phyloP scores from a whole-genome alignment of 2,113 vertebrate genomes.

The Trematomus loennbergii region DNA sequence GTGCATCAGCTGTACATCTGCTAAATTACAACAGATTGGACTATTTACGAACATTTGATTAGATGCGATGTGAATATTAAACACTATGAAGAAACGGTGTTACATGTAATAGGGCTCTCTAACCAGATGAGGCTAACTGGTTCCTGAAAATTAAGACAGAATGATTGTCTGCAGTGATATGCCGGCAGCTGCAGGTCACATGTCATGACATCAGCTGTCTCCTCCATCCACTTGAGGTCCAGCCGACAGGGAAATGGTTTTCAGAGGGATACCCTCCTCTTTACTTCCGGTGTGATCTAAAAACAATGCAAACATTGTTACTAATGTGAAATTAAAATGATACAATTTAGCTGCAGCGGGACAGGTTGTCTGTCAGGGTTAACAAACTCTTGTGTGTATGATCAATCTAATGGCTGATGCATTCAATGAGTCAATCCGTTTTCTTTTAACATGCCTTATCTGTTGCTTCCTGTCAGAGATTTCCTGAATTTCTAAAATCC shows the following conservation, averaged over 20 bases:
- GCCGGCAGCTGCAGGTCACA: constrained; percentile 7
- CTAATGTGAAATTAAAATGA: not conserved
- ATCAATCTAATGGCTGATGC: not conserved
- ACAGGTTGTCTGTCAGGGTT: not conserved
- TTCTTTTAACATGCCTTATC: not conserved
- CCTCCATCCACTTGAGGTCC: constrained; percentile 26
- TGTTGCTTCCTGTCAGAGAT: not conserved
- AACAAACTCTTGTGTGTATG: not conserved
- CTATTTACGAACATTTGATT: not conserved
- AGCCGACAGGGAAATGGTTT: constrained; percentile 39
- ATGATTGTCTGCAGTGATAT: constrained; percentile 26
- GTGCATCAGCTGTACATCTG: not conserved
- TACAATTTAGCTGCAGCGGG: not conserved
- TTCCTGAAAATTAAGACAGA: constrained; percentile 30
- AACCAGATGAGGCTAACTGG: not conserved
- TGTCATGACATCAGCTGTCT: constrained; percentile 36
- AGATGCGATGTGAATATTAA: not conserved
- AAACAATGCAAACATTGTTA: constrained; percentile 6
- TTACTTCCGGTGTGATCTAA: constrained; percentile 61
- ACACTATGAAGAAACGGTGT: constrained; percentile 19
- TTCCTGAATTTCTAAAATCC: not conserved
- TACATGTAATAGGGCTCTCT: constrained; percentile 10
- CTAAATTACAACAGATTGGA: not conserved
- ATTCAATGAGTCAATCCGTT: not conserved
- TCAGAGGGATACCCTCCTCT: constrained; percentile 81